phyloP scores from a whole-genome alignment of 2,113 vertebrate genomes.

The Pachypanchax playfairii region DNA sequence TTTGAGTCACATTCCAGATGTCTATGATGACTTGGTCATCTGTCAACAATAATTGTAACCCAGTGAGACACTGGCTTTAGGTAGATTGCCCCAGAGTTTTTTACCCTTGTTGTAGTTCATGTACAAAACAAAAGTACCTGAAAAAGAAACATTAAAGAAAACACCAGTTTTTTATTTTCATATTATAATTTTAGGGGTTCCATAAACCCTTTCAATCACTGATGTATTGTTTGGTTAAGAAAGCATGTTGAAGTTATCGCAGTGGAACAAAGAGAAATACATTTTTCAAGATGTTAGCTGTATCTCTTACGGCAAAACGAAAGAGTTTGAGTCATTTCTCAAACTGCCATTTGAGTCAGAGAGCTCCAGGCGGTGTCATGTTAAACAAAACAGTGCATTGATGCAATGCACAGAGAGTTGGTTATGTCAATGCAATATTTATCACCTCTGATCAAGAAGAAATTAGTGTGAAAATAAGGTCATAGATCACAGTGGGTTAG shows the following conservation, averaged over 20 bases:
- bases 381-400: slow-evolving; percentile 74
- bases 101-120: too few species aligned
- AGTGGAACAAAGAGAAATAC: slow-evolving; percentile 39
- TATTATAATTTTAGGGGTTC: background rate
- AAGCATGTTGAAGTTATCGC: slow-evolving; percentile 8
- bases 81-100: too few species aligned
- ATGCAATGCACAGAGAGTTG: slow-evolving; percentile 73
- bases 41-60: too few species aligned
- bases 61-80: too few species aligned
- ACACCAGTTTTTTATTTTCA: too few species aligned
- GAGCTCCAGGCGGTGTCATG: slow-evolving; percentile 60
- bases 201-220: background rate
- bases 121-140: too few species aligned
- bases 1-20: too few species aligned
- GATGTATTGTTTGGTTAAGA: background rate
- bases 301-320: slow-evolving; percentile 52
- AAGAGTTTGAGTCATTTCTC: slow-evolving; percentile 53
- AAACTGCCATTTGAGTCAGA: slow-evolving; percentile 57
- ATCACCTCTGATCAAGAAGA: slow-evolving; percentile 84
- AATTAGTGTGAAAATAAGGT: slow-evolving; percentile 86
- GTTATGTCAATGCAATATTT: slow-evolving; percentile 84
- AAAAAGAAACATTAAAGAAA: too few species aligned
- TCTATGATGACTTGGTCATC: too few species aligned
- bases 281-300: slow-evolving; percentile 41
- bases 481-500: slow-evolving; percentile 81